A percentile compares a stretch with the other conserved stretches of the same genome.
phyloP scores from a whole-genome alignment of 2,113 vertebrate genomes.

The Coracopsis vasa region DNA sequence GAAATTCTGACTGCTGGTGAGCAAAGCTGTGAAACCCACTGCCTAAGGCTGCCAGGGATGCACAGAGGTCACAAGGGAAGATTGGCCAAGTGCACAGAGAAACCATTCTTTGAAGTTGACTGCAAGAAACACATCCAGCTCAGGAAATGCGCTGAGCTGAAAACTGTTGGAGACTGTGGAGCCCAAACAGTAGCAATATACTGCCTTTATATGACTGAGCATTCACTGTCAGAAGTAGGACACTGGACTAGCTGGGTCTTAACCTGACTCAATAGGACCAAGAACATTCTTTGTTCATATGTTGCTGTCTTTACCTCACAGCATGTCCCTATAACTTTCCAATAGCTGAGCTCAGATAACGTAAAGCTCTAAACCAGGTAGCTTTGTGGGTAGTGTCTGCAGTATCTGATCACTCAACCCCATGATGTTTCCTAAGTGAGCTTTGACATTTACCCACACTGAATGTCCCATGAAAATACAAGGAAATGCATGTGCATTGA shows the following conservation, averaged over 20 bases:
- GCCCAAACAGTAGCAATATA: not conserved
- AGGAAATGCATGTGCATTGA: rapidly evolving
- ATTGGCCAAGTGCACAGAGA: not conserved
- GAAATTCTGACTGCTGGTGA: not conserved
- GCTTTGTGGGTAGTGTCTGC: not conserved
- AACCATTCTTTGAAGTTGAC: not conserved
- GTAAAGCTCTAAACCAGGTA: not conserved
- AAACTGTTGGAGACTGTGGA: not conserved
- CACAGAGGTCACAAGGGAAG: not conserved
- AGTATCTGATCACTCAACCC: not conserved
- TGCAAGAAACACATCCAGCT: not conserved
- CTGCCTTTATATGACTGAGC: not conserved
- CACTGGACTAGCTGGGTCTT: not conserved
- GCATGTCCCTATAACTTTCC: not conserved
- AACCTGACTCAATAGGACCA: not conserved
- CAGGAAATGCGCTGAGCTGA: not conserved
- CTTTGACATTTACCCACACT: rapidly evolving
- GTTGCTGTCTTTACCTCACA: not conserved
- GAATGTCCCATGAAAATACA: not conserved
- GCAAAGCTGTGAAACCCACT: not conserved
- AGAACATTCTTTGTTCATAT: not conserved
- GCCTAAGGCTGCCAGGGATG: not conserved
- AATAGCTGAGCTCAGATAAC: not conserved
- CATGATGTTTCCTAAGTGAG: not conserved
- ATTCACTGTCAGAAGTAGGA: not conserved